phyloP scores from a whole-genome alignment of 2,113 vertebrate genomes.

The Lates calcarifer region DNA sequence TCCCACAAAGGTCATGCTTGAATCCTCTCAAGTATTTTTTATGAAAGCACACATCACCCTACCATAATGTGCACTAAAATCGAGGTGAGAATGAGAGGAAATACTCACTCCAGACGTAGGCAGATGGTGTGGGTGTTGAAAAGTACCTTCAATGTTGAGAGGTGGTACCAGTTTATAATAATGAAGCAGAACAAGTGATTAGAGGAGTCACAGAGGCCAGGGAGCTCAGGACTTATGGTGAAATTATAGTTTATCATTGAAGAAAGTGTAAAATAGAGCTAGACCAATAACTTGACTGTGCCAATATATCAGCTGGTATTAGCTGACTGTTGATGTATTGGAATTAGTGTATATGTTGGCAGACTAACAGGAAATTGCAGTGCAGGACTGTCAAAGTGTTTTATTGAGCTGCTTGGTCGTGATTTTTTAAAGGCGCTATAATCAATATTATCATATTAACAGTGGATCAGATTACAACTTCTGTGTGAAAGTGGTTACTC shows the following conservation, averaged over 20 bases:
- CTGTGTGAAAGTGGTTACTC: background rate
- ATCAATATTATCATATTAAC: background rate
- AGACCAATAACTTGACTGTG: background rate
- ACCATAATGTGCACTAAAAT: background rate
- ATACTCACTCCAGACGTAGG: constrained; percentile 53
- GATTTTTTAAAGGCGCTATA: background rate
- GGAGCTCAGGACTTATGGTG: constrained; percentile 21
- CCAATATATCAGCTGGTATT: background rate
- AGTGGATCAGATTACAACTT: background rate
- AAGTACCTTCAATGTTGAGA: constrained; percentile 54
- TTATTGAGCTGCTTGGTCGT: background rate
- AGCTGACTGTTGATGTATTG: constrained; percentile 11
- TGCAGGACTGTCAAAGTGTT: background rate
- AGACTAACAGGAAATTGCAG: background rate
- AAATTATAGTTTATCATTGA: constrained; percentile 9
- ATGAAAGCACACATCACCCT: constrained; percentile 27
- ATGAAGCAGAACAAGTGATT: constrained; percentile 18
- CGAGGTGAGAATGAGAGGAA: constrained; percentile 46
- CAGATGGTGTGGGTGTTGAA: constrained; percentile 65
- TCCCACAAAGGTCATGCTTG: constrained; percentile 3
- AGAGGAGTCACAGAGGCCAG: constrained; percentile 7
- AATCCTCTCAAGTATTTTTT: constrained; percentile 44
- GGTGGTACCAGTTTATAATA: constrained; percentile 35
- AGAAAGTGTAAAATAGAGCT: background rate
- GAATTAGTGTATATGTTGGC: background rate